Evolutionary conservation across 2,888 invertebrate genomes (phyloP).

Genomic region (Pteria penguin): DNA sequence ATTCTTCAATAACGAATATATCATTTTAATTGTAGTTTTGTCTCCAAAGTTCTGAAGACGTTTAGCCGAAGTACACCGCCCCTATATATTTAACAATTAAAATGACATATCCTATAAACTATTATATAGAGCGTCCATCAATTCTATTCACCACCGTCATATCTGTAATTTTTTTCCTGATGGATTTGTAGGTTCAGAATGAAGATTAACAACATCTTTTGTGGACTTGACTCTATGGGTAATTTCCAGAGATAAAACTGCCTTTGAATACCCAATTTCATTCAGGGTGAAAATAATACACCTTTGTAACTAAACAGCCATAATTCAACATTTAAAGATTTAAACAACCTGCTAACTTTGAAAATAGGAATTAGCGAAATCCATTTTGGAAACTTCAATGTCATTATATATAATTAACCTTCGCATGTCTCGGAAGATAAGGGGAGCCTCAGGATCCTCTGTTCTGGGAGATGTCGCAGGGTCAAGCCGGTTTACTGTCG

Average conservation of each 20-base stretch:
- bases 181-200: constrained; percentile 6
- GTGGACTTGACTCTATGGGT: background rate
- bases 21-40: no score
- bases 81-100: no score
- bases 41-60: no score
- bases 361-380: constrained; percentile 25
- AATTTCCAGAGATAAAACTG: constrained; percentile 20
- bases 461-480: background rate
- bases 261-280: constrained; percentile 21
- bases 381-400: constrained; percentile 16
- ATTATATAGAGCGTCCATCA: no score
- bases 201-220: background rate
- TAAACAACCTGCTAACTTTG: constrained; percentile 27
- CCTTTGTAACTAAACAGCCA: constrained; percentile 22
- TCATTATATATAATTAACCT: constrained; percentile 29
- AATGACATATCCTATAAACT: no score
- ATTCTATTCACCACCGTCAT: no score
- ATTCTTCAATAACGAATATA: no score
- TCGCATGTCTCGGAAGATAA: background rate
- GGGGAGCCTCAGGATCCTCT: background rate
- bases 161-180: constrained; percentile 1
- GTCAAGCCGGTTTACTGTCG: background rate
- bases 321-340: constrained; percentile 30
- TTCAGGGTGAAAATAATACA: constrained; percentile 28
- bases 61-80: no score